Evolutionary conservation across 2,888 invertebrate genomes (phyloP), one percentile per base, ranked within the genome.

Genomic region (Falcaria lacertinaria): DNA sequence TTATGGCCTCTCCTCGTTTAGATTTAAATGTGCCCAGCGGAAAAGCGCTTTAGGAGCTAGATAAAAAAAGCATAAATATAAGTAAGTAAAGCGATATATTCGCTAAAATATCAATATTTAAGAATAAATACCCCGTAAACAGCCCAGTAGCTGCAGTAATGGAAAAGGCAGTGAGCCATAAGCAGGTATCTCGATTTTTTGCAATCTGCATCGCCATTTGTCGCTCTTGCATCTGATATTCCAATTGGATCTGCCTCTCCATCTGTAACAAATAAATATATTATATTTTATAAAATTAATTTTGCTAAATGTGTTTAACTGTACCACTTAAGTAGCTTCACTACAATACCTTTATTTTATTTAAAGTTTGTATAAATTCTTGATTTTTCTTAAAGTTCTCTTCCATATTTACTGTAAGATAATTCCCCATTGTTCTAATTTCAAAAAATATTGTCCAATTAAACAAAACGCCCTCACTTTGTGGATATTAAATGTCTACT

Each of bases 161-260:
- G 69, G 93, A 94, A 80, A 95, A 95, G 7, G 92, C 84, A 33
- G 92, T 90, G 43, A 93, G 80, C 94, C 95, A 96, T 57, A 93
- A 90, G 64, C 94, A 93, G 15, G 94, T 80, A 67, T 96, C 95
- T 53, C 95, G 87, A 52, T 91, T 90, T 63, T 91, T 90, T 0
- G 95, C 94, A 45, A 95, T 90, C 73, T 93, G 90, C 80, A 93
- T 80, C 0, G 96, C 95, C 77, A 92, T 89, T 80, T 93, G 90
- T 47, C 94, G 86, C 71, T 95, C 94, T 65, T 94, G 91, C 86
- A 96, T 92, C 78, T 94, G 94, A 76, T 94, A 93, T 74, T 93
- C 94, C 90, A 96, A 91, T 69, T 95, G 95, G 53, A 96, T 92
- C 84, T 95, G 95, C 47, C 95, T 89, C 68, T 95, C 95, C 89